Evolutionary conservation across 2,888 invertebrate species (phyloP).

Genomic region (Sipha maydis): DNA sequence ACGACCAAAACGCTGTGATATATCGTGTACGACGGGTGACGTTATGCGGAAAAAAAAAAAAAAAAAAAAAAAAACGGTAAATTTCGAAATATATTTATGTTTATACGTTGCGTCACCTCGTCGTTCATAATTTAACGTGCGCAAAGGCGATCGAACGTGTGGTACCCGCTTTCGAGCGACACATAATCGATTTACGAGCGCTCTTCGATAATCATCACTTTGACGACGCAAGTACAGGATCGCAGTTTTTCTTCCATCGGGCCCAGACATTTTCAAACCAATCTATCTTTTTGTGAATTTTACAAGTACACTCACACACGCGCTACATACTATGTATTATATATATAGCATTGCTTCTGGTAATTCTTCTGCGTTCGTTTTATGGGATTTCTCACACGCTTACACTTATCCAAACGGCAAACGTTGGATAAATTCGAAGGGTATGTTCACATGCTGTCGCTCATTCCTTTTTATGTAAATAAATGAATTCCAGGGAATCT

Average conservation of each 20-base stretch:
- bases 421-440: neutral
- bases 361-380: neutral
- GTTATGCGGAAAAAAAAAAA: neutral
- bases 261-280: neutral
- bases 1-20: too few species aligned
- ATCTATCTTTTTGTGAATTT: neutral
- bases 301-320: neutral
- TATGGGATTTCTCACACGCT: neutral
- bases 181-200: neutral
- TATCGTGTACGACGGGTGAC: neutral
- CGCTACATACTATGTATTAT: too few species aligned
- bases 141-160: neutral
- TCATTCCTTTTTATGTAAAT: neutral
- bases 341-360: neutral
- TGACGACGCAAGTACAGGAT: neutral
- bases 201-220: neutral
- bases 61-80: neutral
- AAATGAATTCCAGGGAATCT: neutral
- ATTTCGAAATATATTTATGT: neutral
- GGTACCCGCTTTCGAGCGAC: neutral
- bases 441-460: neutral
- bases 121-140: conserved; percentile 17
- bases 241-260: neutral
- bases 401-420: neutral
- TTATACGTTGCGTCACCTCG: neutral